These are phyloP conservation scores for Podilymbus podiceps DNA, from an alignment of 2,113 vertebrate genomes.

Conservation along the genomic window DNA sequence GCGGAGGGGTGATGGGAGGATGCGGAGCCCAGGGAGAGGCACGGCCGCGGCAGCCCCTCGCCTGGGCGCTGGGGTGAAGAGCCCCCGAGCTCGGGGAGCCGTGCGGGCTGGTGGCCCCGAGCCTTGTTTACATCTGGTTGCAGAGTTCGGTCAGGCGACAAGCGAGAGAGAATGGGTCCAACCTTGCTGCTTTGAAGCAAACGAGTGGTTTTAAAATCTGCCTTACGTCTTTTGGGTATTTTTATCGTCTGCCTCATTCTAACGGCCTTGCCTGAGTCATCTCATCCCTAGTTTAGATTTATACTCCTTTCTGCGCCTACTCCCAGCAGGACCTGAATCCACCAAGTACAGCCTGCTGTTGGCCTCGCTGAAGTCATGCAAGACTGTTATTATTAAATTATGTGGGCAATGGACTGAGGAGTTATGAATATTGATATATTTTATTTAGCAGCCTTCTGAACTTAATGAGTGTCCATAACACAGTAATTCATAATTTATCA, in stretches of 20 bases:
- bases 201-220: neutral
- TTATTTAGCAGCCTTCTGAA: neutral
- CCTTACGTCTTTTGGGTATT: conserved; percentile 29
- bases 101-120: no score
- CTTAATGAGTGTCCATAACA: neutral
- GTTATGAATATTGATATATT: neutral
- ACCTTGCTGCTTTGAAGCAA: neutral
- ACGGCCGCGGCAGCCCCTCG: no score
- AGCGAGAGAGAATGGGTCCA: rapidly evolving
- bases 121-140: rapidly evolving
- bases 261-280: conserved; percentile 45
- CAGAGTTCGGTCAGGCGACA: rapidly evolving
- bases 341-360: neutral
- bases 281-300: conserved; percentile 16
- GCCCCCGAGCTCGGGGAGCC: no score
- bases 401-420: neutral
- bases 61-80: no score
- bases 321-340: neutral
- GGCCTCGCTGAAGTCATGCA: neutral
- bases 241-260: conserved; percentile 35
- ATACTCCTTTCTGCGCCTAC: neutral
- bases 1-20: neutral
- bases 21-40: neutral
- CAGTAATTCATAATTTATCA: neutral
- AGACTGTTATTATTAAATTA: neutral